Evolutionary conservation across 2,797 vertebrate species (phyloP), one percentile per base, ranked within the genome.

Genomic region (Limnodromus scolopaceus): DNA sequence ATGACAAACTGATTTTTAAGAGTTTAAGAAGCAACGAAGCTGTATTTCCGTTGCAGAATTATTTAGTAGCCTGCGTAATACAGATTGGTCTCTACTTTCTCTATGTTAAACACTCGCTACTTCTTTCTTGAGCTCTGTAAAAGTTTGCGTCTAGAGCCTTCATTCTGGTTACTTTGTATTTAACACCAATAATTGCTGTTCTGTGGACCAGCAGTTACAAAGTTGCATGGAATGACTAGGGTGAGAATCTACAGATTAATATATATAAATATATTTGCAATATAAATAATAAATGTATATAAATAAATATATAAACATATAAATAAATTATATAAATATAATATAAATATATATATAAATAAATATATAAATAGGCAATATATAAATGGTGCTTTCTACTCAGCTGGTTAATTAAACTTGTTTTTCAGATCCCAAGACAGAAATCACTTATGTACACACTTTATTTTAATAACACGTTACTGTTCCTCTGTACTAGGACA

Each of bases 391-490:
- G 36, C 28, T 86, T 83, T 93, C 55, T 15, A 23, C 61, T 65
- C 69, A 72, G 32, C 60, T 93, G 34, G 16, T 93, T 90, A 86
- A 78, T 86, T 88, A 94, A 91, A 87, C 83, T 81, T 86, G 15
- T 13, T 75, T 78, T 96, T 91, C 83, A 86, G 49, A 68, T 93
- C 83, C 69, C 76, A 71, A 84, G 69, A 71, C 43, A 74, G 60
- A 80, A 93, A 65, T 23, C 17, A 28, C 57, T 81, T 86, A 64
- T 7, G 54, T 64, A n/a, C 25, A 9, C 4, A 1, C 25, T 84
- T 64, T 38, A 18, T 64, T 94, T 92, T 90, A 93, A 81, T 57
- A 68, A 43, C 0, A 1, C 8, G 7, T 65, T 84, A 83, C 76
- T 93, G 19, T 60, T 83, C 55, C 49, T 86, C 25, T 95, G 38